Base-by-base conservation (phyloP, 2,113 vertebrate genomes). In the Phalacrocorax brasilianus region DNA sequence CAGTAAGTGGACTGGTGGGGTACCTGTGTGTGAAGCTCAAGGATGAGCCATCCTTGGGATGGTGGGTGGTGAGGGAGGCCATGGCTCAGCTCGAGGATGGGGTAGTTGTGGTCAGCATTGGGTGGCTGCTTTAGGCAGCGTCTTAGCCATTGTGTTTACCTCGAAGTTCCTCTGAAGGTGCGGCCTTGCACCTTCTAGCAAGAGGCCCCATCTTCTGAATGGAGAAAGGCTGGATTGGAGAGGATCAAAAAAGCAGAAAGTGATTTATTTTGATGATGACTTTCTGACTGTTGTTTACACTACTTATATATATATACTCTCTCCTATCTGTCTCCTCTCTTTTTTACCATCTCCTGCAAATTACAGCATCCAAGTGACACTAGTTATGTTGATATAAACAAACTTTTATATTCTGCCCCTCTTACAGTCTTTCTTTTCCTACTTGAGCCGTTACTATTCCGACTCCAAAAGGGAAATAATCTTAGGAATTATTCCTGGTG, bases 41-140 rank as follows among this genome's bases (percentile, higher is more conserved):
- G 33, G 30, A 12, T 75, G 24, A 81, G 33, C 30, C 0, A 1
- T 84, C n/a, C 63, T 66, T 74, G 42, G n/a, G 86, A 4, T n/a
- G n/a, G 13, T n/a, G 58, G 33, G 22, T 42, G 27, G 9, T 62
- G 32, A 38, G 26, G 44, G 23, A 77, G 49, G 23, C 35, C 16
- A 1, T 24, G 35, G 58, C 66, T 71, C 32, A 62, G 49, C 53
- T 26, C 1, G 1, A 35, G 67, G 28, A 15, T 22, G 14, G 6
- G 7, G 13, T 40, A 65, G 50, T 35, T 0, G 0, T 58, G 45
- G 38, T 67, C 50, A 73, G 28, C 56, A 1, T 1, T 30, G 47
- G 8, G 38, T 55, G 20, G 71, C 38, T 59, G 20, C 65, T 30
- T 81, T 28, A 30, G n/a, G 16, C 22, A 33, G 24, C 1, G 1